Evolutionary conservation across 92 coral and sea anemone species (phyloP).

Genomic region (Paragorgia papillata): DNA sequence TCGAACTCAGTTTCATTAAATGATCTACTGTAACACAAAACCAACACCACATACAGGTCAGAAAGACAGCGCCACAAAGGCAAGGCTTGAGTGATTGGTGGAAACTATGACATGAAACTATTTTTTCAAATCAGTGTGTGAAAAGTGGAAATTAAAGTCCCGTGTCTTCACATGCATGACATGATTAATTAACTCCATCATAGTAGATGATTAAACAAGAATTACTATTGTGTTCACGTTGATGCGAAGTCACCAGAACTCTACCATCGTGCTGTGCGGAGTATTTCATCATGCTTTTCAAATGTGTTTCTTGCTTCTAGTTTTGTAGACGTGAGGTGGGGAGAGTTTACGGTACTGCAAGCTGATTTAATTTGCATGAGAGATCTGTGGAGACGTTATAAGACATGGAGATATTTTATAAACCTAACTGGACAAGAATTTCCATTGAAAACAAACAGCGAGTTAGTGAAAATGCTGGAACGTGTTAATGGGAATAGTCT

Average conservation of each 20-base stretch:
- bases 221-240: constrained; percentile 68
- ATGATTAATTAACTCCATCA: no score
- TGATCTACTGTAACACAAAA: no score
- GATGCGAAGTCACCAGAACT: constrained; percentile 51
- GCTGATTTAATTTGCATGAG: constrained; percentile 65
- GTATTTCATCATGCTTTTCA: constrained; percentile 56
- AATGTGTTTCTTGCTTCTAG: constrained; percentile 60
- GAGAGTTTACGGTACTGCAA: constrained; percentile 54
- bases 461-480: constrained; percentile 54
- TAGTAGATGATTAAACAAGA: constrained; percentile 64
- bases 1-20: no score
- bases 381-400: constrained; percentile 51
- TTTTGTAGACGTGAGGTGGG: constrained; percentile 55
- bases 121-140: no score
- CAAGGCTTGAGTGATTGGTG: no score
- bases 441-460: constrained; percentile 65
- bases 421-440: constrained; percentile 68
- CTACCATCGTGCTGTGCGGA: constrained; percentile 48
- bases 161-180: no score
- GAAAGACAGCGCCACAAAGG: no score
- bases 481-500: constrained; percentile 53
- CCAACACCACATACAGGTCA: no score
- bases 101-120: no score
- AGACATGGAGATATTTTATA: constrained; percentile 67
- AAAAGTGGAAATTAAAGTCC: no score